Evolutionary conservation across 2,113 vertebrate genomes (phyloP).

Genomic region (Antennarius striatus): DNA sequence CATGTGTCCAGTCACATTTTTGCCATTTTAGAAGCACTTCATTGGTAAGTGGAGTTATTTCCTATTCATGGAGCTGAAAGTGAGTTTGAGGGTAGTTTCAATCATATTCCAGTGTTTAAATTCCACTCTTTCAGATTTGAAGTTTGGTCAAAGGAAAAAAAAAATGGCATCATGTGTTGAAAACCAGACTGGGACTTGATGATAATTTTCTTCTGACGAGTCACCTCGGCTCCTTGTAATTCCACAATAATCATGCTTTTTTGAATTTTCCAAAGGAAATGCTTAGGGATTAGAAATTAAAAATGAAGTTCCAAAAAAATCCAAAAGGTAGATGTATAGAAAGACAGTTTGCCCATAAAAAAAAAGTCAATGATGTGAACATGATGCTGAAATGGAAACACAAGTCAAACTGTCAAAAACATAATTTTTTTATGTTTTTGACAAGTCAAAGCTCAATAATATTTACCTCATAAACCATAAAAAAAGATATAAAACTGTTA

Average conservation of each 20-base stretch:
- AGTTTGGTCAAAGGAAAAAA: constrained; percentile 49
- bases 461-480: background rate
- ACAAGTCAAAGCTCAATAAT: background rate
- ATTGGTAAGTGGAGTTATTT: background rate
- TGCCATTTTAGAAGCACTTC: background rate
- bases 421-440: no score
- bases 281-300: background rate
- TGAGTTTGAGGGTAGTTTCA: constrained; percentile 15
- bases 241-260: constrained; percentile 10
- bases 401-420: background rate
- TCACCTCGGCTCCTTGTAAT: constrained; percentile 38
- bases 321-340: constrained; percentile 28
- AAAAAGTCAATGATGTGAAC: background rate
- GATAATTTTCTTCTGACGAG: constrained; percentile 13
- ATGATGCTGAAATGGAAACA: no score
- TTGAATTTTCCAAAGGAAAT: constrained; percentile 9
- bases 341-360: constrained; percentile 32
- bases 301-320: background rate
- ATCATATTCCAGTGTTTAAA: background rate
- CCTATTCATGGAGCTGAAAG: constrained; percentile 8
- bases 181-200: constrained; percentile 4
- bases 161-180: constrained; percentile 1
- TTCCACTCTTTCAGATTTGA: background rate
- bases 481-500: no score
- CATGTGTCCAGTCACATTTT: background rate